Evolutionary conservation across 2,888 invertebrate genomes (phyloP), one percentile per base, ranked within the genome.

Genomic region (Sycophila texana): DNA sequence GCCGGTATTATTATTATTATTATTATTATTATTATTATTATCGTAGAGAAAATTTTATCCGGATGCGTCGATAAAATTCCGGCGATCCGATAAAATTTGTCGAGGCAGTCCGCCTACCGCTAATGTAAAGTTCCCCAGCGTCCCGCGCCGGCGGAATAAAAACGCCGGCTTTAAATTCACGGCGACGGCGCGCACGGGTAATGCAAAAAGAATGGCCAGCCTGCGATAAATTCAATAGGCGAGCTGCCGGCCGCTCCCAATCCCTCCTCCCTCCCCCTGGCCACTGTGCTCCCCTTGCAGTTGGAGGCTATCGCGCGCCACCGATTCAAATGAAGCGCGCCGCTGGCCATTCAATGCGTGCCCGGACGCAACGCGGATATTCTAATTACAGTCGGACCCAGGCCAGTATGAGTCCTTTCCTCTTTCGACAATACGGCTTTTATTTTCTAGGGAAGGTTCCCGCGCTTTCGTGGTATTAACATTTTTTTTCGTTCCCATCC

Each of bases 161-260:
- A 77, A 77, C 66, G 51, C 18, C 65, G 67, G 60, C 18, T 49
- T 77, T 71, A 57, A 77, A 72, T 77, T 72, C 77, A 65, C 14
- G n/a, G 47, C 58, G 68, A 26, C 47, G 14, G 51, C 18, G 70
- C 57, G 68, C 10, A 65, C 51, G 30, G 53, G 47, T 30, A 61
- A 30, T 18, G n/a, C 47, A 74, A 70, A 74, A 67, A 67, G 67
- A 22, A 16, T 66, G 30, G 58, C 66, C 47, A 49, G 22, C 72
- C 61, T 63, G 63, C 76, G 58, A 73, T 80, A 80, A 80, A 80
- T 80, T 76, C 76, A 76, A 80, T 76, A 60, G 76, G 58, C 51
- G 61, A 57, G 51, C 20, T 4, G 30, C 30, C n/a, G 4, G 12
- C 55, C 67, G 55, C 49, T 60, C 60, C 67, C 66, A 55, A 58